Base-by-base conservation (phyloP, 1,140 invertebrate genomes). In the Lepidostoma basale region DNA sequence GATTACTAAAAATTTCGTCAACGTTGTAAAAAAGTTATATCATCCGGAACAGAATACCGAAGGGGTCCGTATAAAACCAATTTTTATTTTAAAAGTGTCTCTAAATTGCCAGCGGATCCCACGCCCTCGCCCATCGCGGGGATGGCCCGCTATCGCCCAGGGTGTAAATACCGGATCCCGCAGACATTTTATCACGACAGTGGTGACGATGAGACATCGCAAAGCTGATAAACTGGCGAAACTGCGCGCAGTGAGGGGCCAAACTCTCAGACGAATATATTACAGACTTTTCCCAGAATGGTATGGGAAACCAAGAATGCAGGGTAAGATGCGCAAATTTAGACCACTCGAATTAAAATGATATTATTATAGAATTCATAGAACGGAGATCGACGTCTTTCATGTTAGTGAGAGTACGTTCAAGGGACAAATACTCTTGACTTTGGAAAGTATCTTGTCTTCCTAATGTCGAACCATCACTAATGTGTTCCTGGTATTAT, bases 161-260 rank as follows among this genome's bases (percentile, higher is more conserved):
- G 49, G 49, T 54, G 26, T 54, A 54, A 54, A 54, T 28, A 16
- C 49, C 49, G 49, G 49, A 54, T 54, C 12, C 49, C 30, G 26
- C 25, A 28, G 49, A 16, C 49, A 26, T 54, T 54, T 54, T 54
- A 54, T 54, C 49, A 54, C 49, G 25, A n/a, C 25, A 54, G 49
- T 30, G 18, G 49, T 54, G 49, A 54, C 49, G 49, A 54, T 54
- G 49, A 54, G 49, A 54, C 49, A 54, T 54, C 25, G 49, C 49
- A 20, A 30, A 54, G 26, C 49, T 54, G 49, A 54, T 54, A 54
- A 54, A 54, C 26, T 54, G 49, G 26, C 26, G 26, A 14, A 30
- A 54, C n/a, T 30, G 49, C 49, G 18, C 8, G 18, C 45, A n/a
- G 18, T 49, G 45, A 23, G 45, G 5, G 44, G 14, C 12, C 20